Conservation (phyloP, 1,140 invertebrate species). For the Oncopeltus fasciatus region DNA sequence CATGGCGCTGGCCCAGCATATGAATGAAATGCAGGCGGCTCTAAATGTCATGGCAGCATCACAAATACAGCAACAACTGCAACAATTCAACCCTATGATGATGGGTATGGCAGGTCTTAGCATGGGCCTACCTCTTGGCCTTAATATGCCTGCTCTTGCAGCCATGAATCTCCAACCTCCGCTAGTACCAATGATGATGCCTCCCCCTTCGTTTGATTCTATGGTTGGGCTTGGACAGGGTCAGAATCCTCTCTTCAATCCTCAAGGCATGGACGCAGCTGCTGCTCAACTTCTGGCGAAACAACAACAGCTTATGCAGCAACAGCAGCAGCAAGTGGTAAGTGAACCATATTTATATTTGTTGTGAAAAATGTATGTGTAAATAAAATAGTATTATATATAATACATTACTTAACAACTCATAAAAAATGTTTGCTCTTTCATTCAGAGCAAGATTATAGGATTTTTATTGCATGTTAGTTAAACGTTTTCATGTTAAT, state of each 20-base stretch:
- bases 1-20: slow-evolving; percentile 55
- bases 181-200: slow-evolving; percentile 78
- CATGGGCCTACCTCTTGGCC: slow-evolving; percentile 67
- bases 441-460: too few species aligned
- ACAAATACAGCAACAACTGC: slow-evolving; percentile 70
- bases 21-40: slow-evolving; percentile 72
- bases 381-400: too few species aligned
- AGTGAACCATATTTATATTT: slow-evolving; percentile 9
- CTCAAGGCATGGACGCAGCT: slow-evolving; percentile 28
- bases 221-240: slow-evolving; percentile 37
- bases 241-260: slow-evolving; percentile 27
- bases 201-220: slow-evolving; percentile 56
- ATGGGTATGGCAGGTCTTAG: slow-evolving; percentile 43
- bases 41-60: slow-evolving; percentile 65
- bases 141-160: slow-evolving; percentile 66
- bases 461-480: too few species aligned
- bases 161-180: slow-evolving; percentile 79
- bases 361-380: not conserved
- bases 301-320: slow-evolving; percentile 49
- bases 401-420: too few species aligned
- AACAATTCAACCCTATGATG: slow-evolving; percentile 67
- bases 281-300: slow-evolving; percentile 40
- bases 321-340: slow-evolving; percentile 49
- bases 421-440: too few species aligned
- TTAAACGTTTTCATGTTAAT: too few species aligned